Conservation (phyloP, 2,113 vertebrate genomes). For the Falco punctatus region DNA sequence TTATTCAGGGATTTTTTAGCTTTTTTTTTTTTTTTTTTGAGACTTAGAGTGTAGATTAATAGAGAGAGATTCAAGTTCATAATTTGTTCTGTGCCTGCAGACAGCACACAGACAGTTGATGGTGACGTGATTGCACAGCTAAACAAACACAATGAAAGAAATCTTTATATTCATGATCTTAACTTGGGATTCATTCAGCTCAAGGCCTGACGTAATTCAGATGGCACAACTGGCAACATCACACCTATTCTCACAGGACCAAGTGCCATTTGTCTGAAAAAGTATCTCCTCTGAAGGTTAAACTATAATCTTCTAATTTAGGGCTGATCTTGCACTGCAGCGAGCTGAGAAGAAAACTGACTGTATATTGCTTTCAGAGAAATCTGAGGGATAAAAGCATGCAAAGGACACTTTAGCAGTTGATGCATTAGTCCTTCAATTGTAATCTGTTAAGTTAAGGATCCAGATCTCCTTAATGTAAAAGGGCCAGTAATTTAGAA, state of each 20-base stretch:
- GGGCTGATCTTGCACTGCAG: background rate
- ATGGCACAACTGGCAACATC: background rate
- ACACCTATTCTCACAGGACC: constrained; percentile 30
- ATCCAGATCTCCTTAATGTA: background rate
- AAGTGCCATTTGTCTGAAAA: background rate
- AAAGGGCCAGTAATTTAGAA: background rate
- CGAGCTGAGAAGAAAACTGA: background rate
- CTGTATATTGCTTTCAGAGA: background rate
- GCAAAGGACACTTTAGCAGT: background rate
- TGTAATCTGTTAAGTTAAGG: background rate
- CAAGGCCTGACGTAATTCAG: background rate
- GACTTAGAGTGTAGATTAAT: background rate
- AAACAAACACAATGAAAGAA: constrained; percentile 17
- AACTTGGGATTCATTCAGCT: background rate
- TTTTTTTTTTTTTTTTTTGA: background rate
- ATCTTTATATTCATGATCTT: constrained; percentile 21
- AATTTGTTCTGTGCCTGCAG: background rate
- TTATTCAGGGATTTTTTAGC: background rate
- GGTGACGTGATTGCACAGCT: background rate
- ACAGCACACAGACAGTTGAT: background rate
- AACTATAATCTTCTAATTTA: background rate
- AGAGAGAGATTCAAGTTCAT: background rate
- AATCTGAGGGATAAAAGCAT: background rate
- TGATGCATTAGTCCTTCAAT: background rate
- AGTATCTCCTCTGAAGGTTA: background rate